Conservation (phyloP, 2,113 vertebrate species). For the Chionomys nivalis region DNA sequence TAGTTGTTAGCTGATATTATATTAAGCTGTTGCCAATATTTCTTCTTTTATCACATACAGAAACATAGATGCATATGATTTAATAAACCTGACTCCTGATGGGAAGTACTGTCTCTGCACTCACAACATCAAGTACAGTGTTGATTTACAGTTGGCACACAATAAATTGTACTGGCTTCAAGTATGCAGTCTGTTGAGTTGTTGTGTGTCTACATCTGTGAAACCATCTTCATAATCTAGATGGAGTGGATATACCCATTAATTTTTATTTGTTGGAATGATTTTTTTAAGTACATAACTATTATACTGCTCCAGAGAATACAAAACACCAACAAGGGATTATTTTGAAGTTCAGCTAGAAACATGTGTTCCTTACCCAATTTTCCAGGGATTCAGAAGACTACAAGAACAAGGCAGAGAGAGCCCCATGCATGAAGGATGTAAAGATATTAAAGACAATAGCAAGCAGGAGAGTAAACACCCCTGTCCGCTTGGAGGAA, state of each 20-base stretch:
- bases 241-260: neutral
- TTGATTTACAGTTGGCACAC: neutral
- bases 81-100: neutral
- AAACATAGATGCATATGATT: neutral
- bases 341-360: neutral
- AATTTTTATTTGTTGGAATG: constrained; percentile 24
- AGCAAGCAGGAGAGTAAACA: neutral
- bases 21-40: neutral
- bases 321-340: neutral
- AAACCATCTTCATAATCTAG: neutral
- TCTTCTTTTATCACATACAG: neutral
- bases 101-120: neutral
- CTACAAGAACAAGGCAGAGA: neutral
- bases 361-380: neutral
- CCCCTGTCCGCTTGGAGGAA: neutral
- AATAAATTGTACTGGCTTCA: constrained; percentile 18
- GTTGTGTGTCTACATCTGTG: neutral
- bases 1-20: neutral
- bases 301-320: neutral
- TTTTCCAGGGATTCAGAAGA: neutral
- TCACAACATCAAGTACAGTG: neutral
- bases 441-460: neutral
- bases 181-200: neutral
- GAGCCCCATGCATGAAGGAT: neutral
- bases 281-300: neutral